These are phyloP conservation scores for Rhabdomys dilectus DNA, from an alignment of 2,113 vertebrate species.

Conservation along the genomic window DNA sequence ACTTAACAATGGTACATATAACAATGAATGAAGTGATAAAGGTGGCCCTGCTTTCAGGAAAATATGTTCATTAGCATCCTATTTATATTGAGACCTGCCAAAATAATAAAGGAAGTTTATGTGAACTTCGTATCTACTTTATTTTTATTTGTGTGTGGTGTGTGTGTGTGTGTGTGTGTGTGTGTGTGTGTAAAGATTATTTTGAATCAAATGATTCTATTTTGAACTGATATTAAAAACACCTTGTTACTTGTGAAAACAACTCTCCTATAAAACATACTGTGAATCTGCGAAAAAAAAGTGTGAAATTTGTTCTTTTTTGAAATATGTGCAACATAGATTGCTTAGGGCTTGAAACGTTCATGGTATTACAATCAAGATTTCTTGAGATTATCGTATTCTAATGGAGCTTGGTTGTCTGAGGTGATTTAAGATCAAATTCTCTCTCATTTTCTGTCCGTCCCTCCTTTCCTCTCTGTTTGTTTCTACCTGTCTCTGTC, in stretches of 20 bases:
- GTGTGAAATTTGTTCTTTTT: not conserved
- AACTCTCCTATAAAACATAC: not conserved
- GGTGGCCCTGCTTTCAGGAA: not conserved
- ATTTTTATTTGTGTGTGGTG: not conserved
- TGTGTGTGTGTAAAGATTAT: not conserved
- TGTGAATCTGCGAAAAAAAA: not conserved
- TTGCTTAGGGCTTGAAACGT: not conserved
- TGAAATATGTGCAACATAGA: not conserved
- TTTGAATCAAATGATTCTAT: not conserved
- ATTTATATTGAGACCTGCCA: not conserved
- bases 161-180: no score
- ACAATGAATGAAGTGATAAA: not conserved
- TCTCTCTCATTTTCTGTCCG: not conserved
- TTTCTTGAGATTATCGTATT: not conserved
- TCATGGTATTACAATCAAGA: not conserved
- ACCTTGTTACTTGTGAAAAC: not conserved
- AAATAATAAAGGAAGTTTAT: constrained; percentile 2
- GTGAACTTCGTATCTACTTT: not conserved
- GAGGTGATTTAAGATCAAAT: not conserved
- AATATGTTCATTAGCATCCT: not conserved
- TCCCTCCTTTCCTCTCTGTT: not conserved
- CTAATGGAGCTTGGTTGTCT: not conserved
- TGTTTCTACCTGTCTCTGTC: no score
- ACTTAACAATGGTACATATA: not conserved
- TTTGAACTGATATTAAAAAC: constrained; percentile 11